Evolutionary conservation across 2,113 vertebrate species (phyloP), one percentile per base, ranked within the genome.

Genomic region (Gambusia holbrooki): DNA sequence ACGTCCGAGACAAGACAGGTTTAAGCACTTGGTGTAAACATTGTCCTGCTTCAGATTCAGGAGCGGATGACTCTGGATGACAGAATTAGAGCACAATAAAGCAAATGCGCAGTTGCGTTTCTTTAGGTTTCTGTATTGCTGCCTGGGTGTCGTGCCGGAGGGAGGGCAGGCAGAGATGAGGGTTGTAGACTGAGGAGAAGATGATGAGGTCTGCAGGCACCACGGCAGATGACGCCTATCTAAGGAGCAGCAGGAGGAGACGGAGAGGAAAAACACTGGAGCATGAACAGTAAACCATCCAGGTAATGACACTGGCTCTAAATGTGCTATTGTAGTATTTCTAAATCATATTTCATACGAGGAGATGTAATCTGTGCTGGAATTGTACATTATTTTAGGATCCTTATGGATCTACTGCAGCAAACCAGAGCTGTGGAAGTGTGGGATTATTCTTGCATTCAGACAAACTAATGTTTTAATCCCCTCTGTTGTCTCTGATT

Each of bases 361-460:
- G 22, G 22, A 54, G 22, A n/a, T 58, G 8, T 11, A n/a, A n/a
- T 8, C 25, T 54, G 25, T 54, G 40, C 15, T 17, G 14, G 5
- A 17, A 19, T 48, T 48, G 7, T 19, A 19, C 4, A 48, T 48
- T 7, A 7, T 6, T 48, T 48, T 17, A 6, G 17, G 45, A 48
- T 19, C 14, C 14, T 48, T 48, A 5, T 19, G 17, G 4, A 17
- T 48, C 45, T 48, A 19, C 4, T 48, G 17, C 15, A 17, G 45
- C 4, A 48, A 19, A 48, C 45, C 5, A 1, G 51, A 58, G 17
- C 22, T 58, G 51, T 22, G 72, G 4, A 66, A 79, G 45, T 51
- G 61, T 73, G 68, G 71, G 71, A 80, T 58, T 13, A 71, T 67
- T 69, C 66, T 42, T 10, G 40, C 14, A 35, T 35, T 25, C 29